These are phyloP conservation scores for Flexamia atlantica DNA, from an alignment of 2,888 invertebrate species.

Conservation along the genomic window DNA sequence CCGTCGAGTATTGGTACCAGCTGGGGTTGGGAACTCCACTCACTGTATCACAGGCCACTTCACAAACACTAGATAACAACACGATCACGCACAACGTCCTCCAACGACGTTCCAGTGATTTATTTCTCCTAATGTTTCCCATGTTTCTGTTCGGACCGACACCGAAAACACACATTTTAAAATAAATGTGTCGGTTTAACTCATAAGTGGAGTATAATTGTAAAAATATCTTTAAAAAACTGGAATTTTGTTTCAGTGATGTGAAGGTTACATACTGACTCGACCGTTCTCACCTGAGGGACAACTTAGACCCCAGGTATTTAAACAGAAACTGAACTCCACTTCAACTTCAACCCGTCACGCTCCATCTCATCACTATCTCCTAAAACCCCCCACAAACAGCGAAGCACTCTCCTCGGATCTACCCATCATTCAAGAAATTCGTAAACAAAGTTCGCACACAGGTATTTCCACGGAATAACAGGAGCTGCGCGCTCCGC, in stretches of 20 bases:
- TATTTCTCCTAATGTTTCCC: slow-evolving; percentile 32
- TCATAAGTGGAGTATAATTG: no score
- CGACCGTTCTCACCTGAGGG: slow-evolving; percentile 1
- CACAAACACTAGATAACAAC: slow-evolving; percentile 47
- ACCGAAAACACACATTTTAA: background rate
- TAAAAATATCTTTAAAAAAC: no score
- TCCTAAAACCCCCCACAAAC: background rate
- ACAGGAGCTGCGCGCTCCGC: background rate
- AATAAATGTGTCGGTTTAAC: background rate
- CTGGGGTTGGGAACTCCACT: slow-evolving; percentile 12
- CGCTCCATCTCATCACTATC: background rate
- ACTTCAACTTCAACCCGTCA: background rate
- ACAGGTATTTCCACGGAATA: slow-evolving; percentile 18
- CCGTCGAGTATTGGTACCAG: slow-evolving; percentile 56
- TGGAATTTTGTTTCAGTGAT: no score
- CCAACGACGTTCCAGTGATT: slow-evolving; percentile 58
- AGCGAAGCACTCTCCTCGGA: background rate
- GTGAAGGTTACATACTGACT: slow-evolving; percentile 21
- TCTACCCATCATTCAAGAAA: background rate
- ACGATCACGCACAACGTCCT: slow-evolving; percentile 58
- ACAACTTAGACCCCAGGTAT: slow-evolving; percentile 15
- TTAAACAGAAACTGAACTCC: background rate
- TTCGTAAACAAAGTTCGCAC: background rate
- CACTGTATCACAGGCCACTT: slow-evolving; percentile 50
- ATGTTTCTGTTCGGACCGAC: background rate